Percentiles rank a stretch among this genome's conserved stretches.
Conservation (phyloP, 2,888 invertebrate genomes). For the Latrodectus elegans region DNA sequence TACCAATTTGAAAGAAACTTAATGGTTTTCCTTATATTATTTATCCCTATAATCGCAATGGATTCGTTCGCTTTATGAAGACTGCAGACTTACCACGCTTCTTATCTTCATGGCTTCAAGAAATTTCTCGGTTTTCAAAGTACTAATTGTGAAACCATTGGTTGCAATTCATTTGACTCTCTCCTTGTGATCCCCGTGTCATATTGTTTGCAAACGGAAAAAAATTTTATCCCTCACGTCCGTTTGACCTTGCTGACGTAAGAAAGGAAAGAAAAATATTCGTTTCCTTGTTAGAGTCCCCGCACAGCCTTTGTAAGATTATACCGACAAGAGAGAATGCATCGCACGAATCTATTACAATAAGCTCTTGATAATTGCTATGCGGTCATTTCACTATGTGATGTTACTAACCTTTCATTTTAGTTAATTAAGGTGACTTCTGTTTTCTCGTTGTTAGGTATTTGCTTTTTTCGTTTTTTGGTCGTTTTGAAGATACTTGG, state of each 20-base stretch:
- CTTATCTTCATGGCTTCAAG: neutral
- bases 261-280: constrained; percentile 8
- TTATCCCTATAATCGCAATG: neutral
- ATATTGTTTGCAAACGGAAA: neutral
- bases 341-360: neutral
- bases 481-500: too few species aligned
- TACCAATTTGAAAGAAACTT: too few species aligned
- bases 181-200: neutral
- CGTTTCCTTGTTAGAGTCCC: constrained; percentile 40
- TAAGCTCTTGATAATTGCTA: neutral
- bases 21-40: neutral
- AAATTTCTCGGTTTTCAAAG: too few species aligned
- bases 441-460: too few species aligned
- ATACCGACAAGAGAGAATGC: neutral
- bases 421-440: neutral
- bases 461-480: too few species aligned
- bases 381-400: neutral
- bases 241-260: constrained; percentile 10
- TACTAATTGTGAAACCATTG: neutral
- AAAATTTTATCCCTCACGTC: neutral
- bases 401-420: neutral
- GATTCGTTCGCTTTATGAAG: neutral
- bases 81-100: neutral
- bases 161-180: constrained; percentile 2
- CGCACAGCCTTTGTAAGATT: neutral